Evolutionary conservation across 1,140 invertebrate genomes (phyloP).

Genomic region (Caenorhabditis inopinata): DNA sequence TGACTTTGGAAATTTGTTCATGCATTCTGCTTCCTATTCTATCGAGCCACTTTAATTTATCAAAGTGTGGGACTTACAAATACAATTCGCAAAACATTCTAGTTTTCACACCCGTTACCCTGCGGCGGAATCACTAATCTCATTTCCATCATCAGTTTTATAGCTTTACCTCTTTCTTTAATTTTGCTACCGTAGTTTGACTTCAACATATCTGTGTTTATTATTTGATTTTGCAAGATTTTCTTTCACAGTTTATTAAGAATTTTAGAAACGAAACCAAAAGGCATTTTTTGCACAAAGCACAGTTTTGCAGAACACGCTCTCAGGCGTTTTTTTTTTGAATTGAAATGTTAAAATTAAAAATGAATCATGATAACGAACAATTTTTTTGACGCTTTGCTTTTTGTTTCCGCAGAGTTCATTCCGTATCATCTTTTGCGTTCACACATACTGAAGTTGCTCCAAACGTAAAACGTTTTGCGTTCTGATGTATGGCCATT

Average conservation of each 20-base stretch:
- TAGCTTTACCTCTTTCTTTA: too few species aligned
- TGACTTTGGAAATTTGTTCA: background rate
- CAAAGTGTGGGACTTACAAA: background rate
- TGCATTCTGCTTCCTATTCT: background rate
- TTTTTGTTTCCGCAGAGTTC: slow-evolving; percentile 13
- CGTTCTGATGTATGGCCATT: background rate
- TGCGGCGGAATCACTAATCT: slow-evolving; percentile 9
- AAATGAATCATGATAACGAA: slow-evolving; percentile 9
- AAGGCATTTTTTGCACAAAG: too few species aligned
- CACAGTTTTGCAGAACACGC: too few species aligned
- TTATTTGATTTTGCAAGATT: too few species aligned
- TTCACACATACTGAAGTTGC: slow-evolving; percentile 13
- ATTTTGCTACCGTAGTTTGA: too few species aligned
- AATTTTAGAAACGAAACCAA: too few species aligned
- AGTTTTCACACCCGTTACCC: background rate
- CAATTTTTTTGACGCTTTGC: background rate
- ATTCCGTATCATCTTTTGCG: slow-evolving; percentile 13
- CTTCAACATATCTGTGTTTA: too few species aligned
- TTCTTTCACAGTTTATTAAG: too few species aligned
- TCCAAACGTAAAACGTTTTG: background rate
- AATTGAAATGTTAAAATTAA: slow-evolving; percentile 9
- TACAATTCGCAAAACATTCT: background rate
- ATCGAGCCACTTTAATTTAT: background rate
- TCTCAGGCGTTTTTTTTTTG: too few species aligned
- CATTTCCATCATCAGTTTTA: background rate